phyloP scores from a whole-genome alignment of 2,888 invertebrate genomes.

The Conistra vaccinii region DNA sequence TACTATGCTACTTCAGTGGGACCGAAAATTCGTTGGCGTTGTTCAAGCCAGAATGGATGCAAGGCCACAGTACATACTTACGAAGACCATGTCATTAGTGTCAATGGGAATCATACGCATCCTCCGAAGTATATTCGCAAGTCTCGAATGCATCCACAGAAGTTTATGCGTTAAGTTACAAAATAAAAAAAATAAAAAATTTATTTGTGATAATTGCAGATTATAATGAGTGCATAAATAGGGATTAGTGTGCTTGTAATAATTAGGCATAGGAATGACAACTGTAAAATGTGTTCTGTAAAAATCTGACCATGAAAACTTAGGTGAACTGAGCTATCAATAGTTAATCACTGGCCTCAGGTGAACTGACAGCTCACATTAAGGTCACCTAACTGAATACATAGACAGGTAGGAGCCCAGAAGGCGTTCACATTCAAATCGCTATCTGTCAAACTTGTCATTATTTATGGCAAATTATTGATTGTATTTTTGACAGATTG shows the following conservation, averaged over 20 bases:
- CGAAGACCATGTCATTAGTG: slow-evolving; percentile 49
- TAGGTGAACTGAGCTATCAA: too few species aligned
- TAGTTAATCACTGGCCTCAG: too few species aligned
- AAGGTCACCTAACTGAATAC: too few species aligned
- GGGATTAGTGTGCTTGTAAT: not conserved
- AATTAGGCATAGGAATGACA: not conserved
- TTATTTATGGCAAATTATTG: too few species aligned
- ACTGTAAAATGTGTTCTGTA: too few species aligned
- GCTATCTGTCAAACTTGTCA: too few species aligned
- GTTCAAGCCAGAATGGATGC: slow-evolving; percentile 57
- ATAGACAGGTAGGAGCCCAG: too few species aligned
- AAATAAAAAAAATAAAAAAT: not conserved
- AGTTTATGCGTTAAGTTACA: not conserved
- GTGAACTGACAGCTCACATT: too few species aligned
- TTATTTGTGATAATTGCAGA: not conserved
- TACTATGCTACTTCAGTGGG: slow-evolving; percentile 59
- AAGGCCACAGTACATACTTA: slow-evolving; percentile 58
- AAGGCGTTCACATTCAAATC: too few species aligned
- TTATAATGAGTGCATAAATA: not conserved
- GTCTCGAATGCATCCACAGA: slow-evolving; percentile 30
- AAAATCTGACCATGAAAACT: too few species aligned
- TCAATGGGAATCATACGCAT: slow-evolving; percentile 52
- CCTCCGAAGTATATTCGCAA: slow-evolving; percentile 45
- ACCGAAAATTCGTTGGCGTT: slow-evolving; percentile 63
- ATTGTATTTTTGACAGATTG: too few species aligned